Base-by-base conservation (phyloP, 1,140 invertebrate genomes). In the Ladona fulva region DNA sequence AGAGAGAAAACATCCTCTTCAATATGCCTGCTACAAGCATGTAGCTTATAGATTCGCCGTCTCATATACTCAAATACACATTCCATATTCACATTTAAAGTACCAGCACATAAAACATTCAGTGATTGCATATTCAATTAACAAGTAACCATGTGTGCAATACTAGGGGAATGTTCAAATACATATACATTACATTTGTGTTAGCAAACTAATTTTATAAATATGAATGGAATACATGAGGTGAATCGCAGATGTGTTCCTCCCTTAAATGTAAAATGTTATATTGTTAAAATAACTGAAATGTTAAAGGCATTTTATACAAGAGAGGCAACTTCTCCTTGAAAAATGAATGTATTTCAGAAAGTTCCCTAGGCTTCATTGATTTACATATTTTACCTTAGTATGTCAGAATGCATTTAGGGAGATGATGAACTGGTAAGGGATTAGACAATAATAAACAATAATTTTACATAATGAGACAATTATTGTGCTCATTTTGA, bases 221-320 rank as follows among this genome's bases (percentile, higher is more conserved):
- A 66, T 66, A 12, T 66, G 52, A 66, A 66, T 66, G 52, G 52
- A 66, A 66, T 66, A 66, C n/a, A 66, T 66, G 52, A 66, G 52
- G 52, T 66, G 52, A 66, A 66, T 66, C 52, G 14, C 52, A 66
- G 52, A 66, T 66, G 52, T 66, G 52, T 66, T 66, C 14, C 52
- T 66, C 52, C 52, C 52, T 66, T 66, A 12, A n/a, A n/a, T n/a
- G n/a, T n/a, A n/a, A 19, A 66, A 66, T 22, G n/a, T 66, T 19
- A 22, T 66, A 66, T 66, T 16, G 14, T 66, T 66, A 66, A 66
- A 66, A 66, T 12, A 66, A 19, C 52, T 66, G 52, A 66, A 3
- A 5, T 3, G 14, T 66, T 12, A 3, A 12, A 16, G 14, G 52
- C 1, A 1, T 5, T 66, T 22, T 66, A 6, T 66, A 19, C 5